phyloP scores from a whole-genome alignment of 2,113 vertebrate species.

The Carassius carassius region DNA sequence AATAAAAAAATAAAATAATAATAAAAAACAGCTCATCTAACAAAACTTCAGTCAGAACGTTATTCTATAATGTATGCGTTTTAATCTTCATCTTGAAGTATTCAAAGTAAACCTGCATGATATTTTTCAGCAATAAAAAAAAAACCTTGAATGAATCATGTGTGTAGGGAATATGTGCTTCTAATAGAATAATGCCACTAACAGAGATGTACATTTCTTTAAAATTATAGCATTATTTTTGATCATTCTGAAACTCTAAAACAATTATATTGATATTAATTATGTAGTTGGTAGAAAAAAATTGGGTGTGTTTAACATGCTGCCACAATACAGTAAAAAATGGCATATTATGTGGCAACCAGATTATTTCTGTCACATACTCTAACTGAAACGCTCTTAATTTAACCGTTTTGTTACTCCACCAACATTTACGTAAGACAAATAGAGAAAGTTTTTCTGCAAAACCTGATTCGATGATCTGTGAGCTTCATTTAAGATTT shows the following conservation, averaged over 20 bases:
- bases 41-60: not conserved
- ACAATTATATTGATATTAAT: not conserved
- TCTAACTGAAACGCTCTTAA: not conserved
- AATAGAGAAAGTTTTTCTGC: conserved; percentile 44
- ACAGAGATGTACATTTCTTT: not conserved
- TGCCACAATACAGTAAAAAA: too few relatives aligned
- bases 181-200: not conserved
- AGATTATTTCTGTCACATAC: not conserved
- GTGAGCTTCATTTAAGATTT: not conserved
- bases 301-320: not conserved
- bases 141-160: too few relatives aligned
- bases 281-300: not conserved
- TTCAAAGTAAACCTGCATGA: not conserved
- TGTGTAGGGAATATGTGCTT: not conserved
- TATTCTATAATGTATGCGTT: not conserved
- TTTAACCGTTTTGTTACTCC: conserved; percentile 52
- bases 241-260: not conserved
- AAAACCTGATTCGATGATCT: not conserved
- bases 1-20: too few relatives aligned
- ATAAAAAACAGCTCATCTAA: not conserved
- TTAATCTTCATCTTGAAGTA: not conserved
- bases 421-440: conserved; percentile 59
- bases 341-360: too few relatives aligned
- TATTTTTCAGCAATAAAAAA: not conserved
- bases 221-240: not conserved